Evolutionary conservation across 2,888 invertebrate species (phyloP).

Genomic region (Timandra comae): DNA sequence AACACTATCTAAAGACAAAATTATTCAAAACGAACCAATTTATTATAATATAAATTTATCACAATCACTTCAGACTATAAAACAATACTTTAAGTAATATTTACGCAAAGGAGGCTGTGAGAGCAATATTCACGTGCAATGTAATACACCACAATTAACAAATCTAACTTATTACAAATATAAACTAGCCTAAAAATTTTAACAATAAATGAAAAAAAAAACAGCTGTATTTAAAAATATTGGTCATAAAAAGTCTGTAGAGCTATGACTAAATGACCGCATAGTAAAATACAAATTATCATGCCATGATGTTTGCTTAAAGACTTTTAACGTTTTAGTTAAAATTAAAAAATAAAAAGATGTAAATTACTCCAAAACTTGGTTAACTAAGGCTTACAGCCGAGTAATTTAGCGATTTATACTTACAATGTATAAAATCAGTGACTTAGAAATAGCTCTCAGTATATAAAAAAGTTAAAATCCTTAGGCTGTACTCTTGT

Average conservation of each 20-base stretch:
- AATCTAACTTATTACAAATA: slow-evolving; percentile 74
- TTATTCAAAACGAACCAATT: slow-evolving; percentile 52
- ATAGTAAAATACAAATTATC: slow-evolving; percentile 39
- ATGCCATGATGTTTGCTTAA: slow-evolving; percentile 71
- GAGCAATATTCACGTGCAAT: slow-evolving; percentile 69
- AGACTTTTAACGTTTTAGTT: slow-evolving; percentile 42
- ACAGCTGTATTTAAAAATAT: slow-evolving; percentile 65
- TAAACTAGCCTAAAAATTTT: slow-evolving; percentile 77
- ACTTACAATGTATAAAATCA: slow-evolving; percentile 64
- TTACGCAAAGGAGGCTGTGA: slow-evolving; percentile 65
- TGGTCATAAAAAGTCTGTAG: slow-evolving; percentile 73
- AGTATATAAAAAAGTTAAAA: slow-evolving; percentile 74
- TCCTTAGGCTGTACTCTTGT: slow-evolving; percentile 76
- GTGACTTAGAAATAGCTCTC: slow-evolving; percentile 77
- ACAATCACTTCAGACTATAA: slow-evolving; percentile 71
- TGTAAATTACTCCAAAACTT: slow-evolving; percentile 75
- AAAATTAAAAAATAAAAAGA: slow-evolving; percentile 63
- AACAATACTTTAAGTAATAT: slow-evolving; percentile 50
- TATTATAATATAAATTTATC: slow-evolving; percentile 60
- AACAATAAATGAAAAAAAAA: slow-evolving; percentile 69
- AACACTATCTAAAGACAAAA: slow-evolving; percentile 17
- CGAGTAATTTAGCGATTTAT: slow-evolving; percentile 53
- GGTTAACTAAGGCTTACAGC: slow-evolving; percentile 60
- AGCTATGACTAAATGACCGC: slow-evolving; percentile 75
- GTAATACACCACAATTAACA: slow-evolving; percentile 74